Conservation (phyloP, 37 sponge, comb jelly and placozoan species). For the Axinella damicornis region DNA sequence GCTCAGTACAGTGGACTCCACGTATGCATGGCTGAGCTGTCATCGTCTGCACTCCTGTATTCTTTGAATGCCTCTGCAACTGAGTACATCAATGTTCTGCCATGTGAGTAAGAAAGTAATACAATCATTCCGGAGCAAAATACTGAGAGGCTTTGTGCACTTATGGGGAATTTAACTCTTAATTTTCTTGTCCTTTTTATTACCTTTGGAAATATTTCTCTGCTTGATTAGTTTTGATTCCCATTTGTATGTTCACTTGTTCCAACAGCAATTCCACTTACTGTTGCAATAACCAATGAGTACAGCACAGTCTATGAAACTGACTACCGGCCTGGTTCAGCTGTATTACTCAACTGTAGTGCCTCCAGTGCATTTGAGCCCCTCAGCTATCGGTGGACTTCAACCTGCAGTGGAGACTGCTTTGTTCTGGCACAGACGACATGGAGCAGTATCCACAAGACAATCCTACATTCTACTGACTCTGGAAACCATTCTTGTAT, state of each 20-base stretch:
- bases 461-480: constrained; percentile 2
- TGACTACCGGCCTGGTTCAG: not conserved
- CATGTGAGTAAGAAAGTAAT: too few relatives aligned
- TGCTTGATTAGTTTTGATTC: too few relatives aligned
- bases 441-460: not conserved
- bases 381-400: not conserved
- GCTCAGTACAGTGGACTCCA: not conserved
- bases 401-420: constrained; percentile 20
- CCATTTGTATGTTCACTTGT: not conserved
- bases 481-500: constrained; percentile 20
- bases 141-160: too few relatives aligned
- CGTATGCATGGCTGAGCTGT: not conserved
- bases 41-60: not conserved
- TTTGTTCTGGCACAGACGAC: constrained; percentile 7
- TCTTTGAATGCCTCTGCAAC: too few relatives aligned
- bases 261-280: not conserved
- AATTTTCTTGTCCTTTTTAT: too few relatives aligned
- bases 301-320: not conserved
- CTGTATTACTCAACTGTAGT: constrained; percentile 7
- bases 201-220: too few relatives aligned
- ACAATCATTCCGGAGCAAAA: too few relatives aligned
- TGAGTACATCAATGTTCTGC: too few relatives aligned
- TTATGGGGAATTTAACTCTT: too few relatives aligned
- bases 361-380: not conserved
- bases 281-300: not conserved